Base-by-base conservation (phyloP, 2,888 invertebrate genomes). In the Synergus itoensis region DNA sequence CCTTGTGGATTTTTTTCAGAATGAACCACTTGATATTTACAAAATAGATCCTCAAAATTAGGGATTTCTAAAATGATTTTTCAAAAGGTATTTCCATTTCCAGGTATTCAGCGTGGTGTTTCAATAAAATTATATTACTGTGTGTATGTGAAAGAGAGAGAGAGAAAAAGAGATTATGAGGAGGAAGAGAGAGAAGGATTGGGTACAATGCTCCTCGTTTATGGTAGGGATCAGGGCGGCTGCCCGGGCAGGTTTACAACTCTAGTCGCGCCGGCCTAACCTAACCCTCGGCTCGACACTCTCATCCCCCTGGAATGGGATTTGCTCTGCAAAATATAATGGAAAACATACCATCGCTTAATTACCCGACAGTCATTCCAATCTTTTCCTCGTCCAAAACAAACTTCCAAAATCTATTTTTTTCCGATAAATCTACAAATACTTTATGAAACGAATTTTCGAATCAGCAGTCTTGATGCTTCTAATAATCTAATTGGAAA, bases 191-290 rank as follows among this genome's bases (percentile, higher is more conserved):
- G 75, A 79, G 77, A 57, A 40, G 64, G 84, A 83, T 77, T 84
- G 79, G 76, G 83, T 83, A 85, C 83, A 85, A 85, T 85, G 83
- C 82, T 81, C 77, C 79, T 84, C 84, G 84, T 83, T 84, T 82
- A 85, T 80, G 84, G 84, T 80, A 82, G 80, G 80, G 81, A 83
- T 75, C 80, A 73, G 69, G 73, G 73, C 69, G 69, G 48, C 53
- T 53, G 48, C 78, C 77, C 21, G 80, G 79, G 77, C 79, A 69
- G 83, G 83, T 84, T 84, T 84, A 84, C 84, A 84, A 84, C 84
- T 84, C 28, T 76, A 64, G 28, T 28, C 69, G 28, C 48, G 21
- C 28, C 48, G 73, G 79, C 76, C 73, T 73, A 73, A 73, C 73
- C 73, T 53, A 73, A 73, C 73, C 48, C 36, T n/a, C 64, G 40